Percentiles rank a stretch among this genome's conserved stretches.
Conservation (phyloP, 1,140 invertebrate species). For the Stegodyphus mimosarum region DNA sequence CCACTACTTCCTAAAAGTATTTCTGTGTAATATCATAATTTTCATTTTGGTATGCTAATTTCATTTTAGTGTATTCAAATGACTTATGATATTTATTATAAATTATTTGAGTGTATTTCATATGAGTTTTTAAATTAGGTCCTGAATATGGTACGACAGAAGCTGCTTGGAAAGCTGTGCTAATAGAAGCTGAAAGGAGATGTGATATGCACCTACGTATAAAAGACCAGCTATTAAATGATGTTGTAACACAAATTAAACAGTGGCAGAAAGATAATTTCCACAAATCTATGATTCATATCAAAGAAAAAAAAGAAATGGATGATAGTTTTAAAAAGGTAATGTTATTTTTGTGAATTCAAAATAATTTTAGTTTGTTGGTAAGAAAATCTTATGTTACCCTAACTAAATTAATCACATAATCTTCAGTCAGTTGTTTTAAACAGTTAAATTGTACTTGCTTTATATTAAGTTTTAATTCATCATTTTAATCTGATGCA, state of each 20-base stretch:
- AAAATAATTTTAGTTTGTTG: too few relatives aligned
- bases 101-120: neutral
- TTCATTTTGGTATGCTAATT: too few relatives aligned
- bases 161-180: slow-evolving; percentile 93
- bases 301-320: slow-evolving; percentile 97
- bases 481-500: too few relatives aligned
- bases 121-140: slow-evolving; percentile 71
- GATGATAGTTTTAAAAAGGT: slow-evolving; percentile 96
- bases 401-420: too few relatives aligned
- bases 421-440: too few relatives aligned
- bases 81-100: neutral
- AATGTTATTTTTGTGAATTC: neutral
- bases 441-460: too few relatives aligned
- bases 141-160: slow-evolving; percentile 98
- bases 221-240: slow-evolving; percentile 88
- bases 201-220: slow-evolving; percentile 91
- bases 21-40: too few relatives aligned
- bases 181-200: slow-evolving; percentile 90
- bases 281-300: slow-evolving; percentile 96
- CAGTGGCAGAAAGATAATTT: slow-evolving; percentile 97
- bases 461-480: too few relatives aligned
- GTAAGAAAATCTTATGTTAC: too few relatives aligned
- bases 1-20: too few relatives aligned
- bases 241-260: slow-evolving; percentile 90
- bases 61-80: too few relatives aligned